Conservation (phyloP, 2,888 invertebrate genomes). For the Orthosia incerta region DNA sequence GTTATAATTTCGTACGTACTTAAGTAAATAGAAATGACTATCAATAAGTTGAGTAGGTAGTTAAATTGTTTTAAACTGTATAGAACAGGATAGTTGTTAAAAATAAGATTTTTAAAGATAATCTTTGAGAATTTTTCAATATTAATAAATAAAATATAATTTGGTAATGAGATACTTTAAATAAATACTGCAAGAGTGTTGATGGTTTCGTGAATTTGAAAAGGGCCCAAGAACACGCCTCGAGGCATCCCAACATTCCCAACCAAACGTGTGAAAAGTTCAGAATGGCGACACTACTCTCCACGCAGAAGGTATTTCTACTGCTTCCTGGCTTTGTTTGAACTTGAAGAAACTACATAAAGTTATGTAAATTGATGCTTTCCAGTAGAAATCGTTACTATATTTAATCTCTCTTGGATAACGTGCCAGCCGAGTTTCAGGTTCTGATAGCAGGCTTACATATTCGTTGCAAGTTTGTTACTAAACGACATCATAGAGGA, state of each 20-base stretch:
- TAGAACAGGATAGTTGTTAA: neutral
- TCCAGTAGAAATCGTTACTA: neutral
- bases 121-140: too few relatives aligned
- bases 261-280: constrained; percentile 11
- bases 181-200: neutral
- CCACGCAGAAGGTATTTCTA: neutral
- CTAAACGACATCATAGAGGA: neutral
- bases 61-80: neutral
- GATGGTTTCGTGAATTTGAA: neutral
- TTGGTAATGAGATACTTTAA: neutral
- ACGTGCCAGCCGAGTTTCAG: neutral
- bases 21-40: too few relatives aligned
- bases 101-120: too few relatives aligned
- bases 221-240: constrained; percentile 7
- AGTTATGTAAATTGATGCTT: constrained; percentile 15
- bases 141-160: neutral
- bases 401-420: too few relatives aligned
- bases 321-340: constrained; percentile 39
- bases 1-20: too few relatives aligned
- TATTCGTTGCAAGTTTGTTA: neutral
- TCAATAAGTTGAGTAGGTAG: too few relatives aligned
- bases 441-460: neutral
- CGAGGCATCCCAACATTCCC: neutral
- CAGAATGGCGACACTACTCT: constrained; percentile 4
- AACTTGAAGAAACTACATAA: constrained; percentile 27